Evolutionary conservation across 2,797 vertebrate genomes (phyloP).

Genomic region (Phoeniculus purpureus): DNA sequence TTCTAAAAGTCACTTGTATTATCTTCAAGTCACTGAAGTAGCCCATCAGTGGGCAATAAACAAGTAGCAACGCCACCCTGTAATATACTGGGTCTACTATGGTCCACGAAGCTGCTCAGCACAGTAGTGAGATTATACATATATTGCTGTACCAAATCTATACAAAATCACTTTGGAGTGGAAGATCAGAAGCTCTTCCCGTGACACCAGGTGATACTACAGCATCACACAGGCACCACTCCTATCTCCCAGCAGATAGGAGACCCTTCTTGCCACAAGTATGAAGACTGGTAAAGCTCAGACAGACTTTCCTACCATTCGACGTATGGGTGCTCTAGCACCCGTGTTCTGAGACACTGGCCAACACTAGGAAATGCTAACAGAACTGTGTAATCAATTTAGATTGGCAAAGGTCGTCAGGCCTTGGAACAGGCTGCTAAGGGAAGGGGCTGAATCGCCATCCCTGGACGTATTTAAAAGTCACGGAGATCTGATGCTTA

Average conservation of each 20-base stretch:
- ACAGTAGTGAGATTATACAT: not conserved
- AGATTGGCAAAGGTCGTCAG: not conserved
- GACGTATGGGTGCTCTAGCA: not conserved
- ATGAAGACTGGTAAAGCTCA: not conserved
- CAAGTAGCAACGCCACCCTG: not conserved
- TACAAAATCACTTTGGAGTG: not conserved
- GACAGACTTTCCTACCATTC: not conserved
- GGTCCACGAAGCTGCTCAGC: not conserved
- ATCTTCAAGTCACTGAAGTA: not conserved
- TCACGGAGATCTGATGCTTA: too few relatives aligned
- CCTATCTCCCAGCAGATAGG: not conserved
- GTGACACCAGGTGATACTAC: not conserved
- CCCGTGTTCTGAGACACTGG: not conserved
- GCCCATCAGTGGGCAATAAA: not conserved
- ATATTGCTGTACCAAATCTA: not conserved
- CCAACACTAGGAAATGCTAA: not conserved
- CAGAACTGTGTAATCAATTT: not conserved
- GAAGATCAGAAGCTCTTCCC: not conserved
- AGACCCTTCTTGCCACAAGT: not conserved
- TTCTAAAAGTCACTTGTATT: not conserved
- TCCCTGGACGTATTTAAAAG: too few relatives aligned
- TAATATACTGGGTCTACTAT: not conserved
- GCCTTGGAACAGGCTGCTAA: too few relatives aligned
- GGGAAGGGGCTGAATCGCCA: too few relatives aligned
- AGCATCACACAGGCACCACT: accelerated